phyloP scores from a whole-genome alignment of 2,888 invertebrate genomes.

The Metopia argyrocephala region DNA sequence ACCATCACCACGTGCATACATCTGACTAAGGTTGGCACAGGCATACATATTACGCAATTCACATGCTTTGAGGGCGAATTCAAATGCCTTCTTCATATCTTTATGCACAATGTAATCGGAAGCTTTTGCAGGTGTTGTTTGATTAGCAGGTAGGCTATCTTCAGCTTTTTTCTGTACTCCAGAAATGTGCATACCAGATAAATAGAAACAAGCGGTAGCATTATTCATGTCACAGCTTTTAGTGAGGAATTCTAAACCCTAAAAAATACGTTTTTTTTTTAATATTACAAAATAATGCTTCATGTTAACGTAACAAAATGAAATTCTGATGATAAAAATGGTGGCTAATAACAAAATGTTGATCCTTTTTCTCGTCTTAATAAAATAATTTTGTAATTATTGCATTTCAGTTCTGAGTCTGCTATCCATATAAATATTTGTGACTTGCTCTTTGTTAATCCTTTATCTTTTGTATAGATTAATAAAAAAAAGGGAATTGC shows the following conservation, averaged over 20 bases:
- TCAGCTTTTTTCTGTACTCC: conserved; percentile 84
- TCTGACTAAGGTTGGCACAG: conserved; percentile 93
- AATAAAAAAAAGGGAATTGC: too few relatives aligned
- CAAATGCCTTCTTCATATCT: conserved; percentile 88
- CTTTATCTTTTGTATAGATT: too few relatives aligned
- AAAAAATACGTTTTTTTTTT: conserved; percentile 46
- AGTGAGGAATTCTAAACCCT: conserved; percentile 82
- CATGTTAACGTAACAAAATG: not conserved
- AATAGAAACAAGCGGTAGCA: conserved; percentile 87
- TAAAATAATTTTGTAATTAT: not conserved
- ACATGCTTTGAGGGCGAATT: conserved; percentile 88
- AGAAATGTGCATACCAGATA: conserved; percentile 88
- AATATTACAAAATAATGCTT: not conserved
- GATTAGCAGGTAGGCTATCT: conserved; percentile 34
- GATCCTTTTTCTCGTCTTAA: too few relatives aligned
- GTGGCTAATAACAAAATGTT: not conserved
- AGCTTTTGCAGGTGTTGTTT: conserved; percentile 66
- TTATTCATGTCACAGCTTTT: conserved; percentile 82
- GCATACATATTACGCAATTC: conserved; percentile 90
- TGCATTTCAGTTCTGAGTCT: too few relatives aligned
- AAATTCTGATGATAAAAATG: not conserved
- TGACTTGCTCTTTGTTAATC: too few relatives aligned
- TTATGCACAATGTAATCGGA: conserved; percentile 81
- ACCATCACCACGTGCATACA: conserved; percentile 92
- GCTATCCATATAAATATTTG: too few relatives aligned